These are phyloP conservation scores for Oxyruncus cristatus DNA, from an alignment of 2,113 vertebrate genomes.

Conservation along the genomic window DNA sequence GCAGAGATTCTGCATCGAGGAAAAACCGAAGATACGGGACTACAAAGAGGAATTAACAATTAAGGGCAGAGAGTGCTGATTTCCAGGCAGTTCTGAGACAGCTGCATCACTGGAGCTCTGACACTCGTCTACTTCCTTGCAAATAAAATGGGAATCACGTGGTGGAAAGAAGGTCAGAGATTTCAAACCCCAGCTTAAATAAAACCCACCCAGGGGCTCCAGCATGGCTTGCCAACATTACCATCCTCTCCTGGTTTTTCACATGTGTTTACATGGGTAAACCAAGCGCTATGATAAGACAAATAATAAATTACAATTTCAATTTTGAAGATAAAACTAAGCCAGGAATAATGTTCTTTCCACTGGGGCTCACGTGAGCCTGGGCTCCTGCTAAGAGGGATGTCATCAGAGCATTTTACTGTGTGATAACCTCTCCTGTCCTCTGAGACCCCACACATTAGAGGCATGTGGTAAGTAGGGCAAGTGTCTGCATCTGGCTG, in stretches of 20 bases:
- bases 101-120: neutral
- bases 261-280: neutral
- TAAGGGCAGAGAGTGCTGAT: neutral
- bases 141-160: neutral
- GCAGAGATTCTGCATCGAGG: neutral
- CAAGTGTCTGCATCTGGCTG: neutral
- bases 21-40: neutral
- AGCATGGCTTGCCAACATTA: neutral
- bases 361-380: neutral
- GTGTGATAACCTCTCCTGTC: neutral
- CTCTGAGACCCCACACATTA: neutral
- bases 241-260: neutral
- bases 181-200: neutral
- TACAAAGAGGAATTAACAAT: neutral
- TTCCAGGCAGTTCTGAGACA: neutral
- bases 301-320: neutral
- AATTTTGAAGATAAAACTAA: conserved; percentile 5
- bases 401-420: neutral
- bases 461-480: neutral
- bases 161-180: neutral
- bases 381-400: neutral
- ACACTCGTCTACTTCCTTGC: neutral
- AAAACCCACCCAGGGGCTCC: neutral
- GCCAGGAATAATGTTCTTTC: neutral
- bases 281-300: neutral